phyloP scores from a whole-genome alignment of 30 jellyfish, hydroid and myxozoan species.

The Hydractinia symbiolongicarpus region DNA sequence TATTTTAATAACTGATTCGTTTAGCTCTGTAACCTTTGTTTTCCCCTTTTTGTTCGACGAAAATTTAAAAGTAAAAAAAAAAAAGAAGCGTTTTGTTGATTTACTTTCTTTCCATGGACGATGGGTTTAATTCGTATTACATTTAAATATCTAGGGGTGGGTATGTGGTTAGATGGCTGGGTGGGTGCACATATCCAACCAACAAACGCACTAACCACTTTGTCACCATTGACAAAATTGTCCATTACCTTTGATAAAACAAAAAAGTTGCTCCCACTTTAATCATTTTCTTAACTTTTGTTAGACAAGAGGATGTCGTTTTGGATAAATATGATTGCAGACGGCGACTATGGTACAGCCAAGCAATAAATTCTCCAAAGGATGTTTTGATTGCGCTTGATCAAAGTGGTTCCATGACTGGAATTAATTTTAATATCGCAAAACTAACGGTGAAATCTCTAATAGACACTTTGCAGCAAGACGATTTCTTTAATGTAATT shows the following conservation, averaged over 20 bases:
- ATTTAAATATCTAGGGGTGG: too few relatives aligned
- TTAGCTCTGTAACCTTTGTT: too few relatives aligned
- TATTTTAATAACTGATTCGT: too few relatives aligned
- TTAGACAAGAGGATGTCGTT: background rate
- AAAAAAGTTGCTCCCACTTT: too few relatives aligned
- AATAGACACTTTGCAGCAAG: conserved; percentile 63
- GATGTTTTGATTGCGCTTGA: conserved; percentile 60
- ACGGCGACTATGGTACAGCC: conserved; percentile 32
- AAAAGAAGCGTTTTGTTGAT: too few relatives aligned
- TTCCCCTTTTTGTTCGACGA: too few relatives aligned
- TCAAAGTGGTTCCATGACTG: conserved; percentile 75
- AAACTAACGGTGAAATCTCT: conserved; percentile 48
- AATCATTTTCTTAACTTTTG: too few relatives aligned
- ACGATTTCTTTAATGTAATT: conserved; percentile 70
- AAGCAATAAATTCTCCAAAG: conserved; percentile 68
- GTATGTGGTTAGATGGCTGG: too few relatives aligned
- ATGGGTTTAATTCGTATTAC: too few relatives aligned
- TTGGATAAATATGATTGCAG: conserved; percentile 37
- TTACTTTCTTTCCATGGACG: too few relatives aligned
- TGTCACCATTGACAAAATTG: background rate
- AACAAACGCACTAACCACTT: background rate
- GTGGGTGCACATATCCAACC: too few relatives aligned
- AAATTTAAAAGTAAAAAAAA: too few relatives aligned
- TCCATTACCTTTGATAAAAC: background rate
- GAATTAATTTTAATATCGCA: conserved; percentile 63